phyloP scores from a whole-genome alignment of 2,888 invertebrate genomes.

The Erebia palarica region DNA sequence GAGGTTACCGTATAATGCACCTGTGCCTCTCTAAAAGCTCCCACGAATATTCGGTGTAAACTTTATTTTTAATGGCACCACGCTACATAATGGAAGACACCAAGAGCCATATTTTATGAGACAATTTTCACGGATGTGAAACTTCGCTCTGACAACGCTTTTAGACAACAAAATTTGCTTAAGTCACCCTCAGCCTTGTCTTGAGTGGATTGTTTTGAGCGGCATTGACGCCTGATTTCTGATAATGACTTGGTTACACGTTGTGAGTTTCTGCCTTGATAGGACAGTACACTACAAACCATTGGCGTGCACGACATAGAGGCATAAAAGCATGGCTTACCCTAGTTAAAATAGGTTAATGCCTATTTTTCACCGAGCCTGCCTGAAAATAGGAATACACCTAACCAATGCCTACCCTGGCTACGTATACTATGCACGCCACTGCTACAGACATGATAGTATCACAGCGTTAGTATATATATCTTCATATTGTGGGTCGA shows the following conservation, averaged over 20 bases:
- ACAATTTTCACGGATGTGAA: slow-evolving; percentile 73
- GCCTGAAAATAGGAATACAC: too few species aligned
- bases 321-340: too few species aligned
- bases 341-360: too few species aligned
- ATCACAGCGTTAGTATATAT: too few species aligned
- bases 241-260: slow-evolving; percentile 20
- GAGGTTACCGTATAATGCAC: slow-evolving; percentile 71
- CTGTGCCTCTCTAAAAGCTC: slow-evolving; percentile 76
- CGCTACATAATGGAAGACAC: slow-evolving; percentile 76
- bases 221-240: slow-evolving; percentile 42
- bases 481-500: too few species aligned
- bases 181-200: slow-evolving; percentile 45
- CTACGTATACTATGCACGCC: too few species aligned
- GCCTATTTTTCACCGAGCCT: too few species aligned
- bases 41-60: slow-evolving; percentile 67
- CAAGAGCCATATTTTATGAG: slow-evolving; percentile 73
- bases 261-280: neutral
- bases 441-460: too few species aligned
- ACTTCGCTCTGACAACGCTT: slow-evolving; percentile 72
- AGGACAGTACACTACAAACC: neutral
- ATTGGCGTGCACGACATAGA: too few species aligned
- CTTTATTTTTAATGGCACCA: slow-evolving; percentile 76
- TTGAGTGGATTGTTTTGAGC: slow-evolving; percentile 44
- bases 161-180: slow-evolving; percentile 60
- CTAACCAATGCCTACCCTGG: too few species aligned